Base-by-base conservation (phyloP, 1,140 invertebrate genomes). In the Drosophila parabipectinata region DNA sequence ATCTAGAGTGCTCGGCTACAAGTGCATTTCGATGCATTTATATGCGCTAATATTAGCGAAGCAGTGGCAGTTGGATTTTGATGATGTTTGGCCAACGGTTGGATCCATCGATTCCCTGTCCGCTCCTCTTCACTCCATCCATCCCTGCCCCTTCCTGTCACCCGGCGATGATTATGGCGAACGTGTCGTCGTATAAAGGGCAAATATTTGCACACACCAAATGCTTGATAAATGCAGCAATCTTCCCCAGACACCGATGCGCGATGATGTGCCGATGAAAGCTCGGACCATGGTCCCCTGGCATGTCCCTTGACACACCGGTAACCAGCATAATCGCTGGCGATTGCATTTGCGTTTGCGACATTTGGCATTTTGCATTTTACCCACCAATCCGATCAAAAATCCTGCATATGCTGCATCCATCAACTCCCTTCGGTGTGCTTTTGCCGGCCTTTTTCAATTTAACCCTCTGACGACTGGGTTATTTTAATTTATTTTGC, bases 141-240 rank as follows among this genome's bases (percentile, higher is more conserved):
- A 2, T 21, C 18, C 44, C 14, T 14, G 14, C 18, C 12, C 10
- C 9, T n/a, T 1, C 24, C 63, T 9, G n/a, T 32, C 7, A 10
- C 18, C 55, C 41, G 59, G 34, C 30, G 10, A 64, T 48, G 53
- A 63, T 64, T 56, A 74, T 60, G 45, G 58, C 64, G 41, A 68
- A 85, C 77, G 77, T 85, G 81, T 84, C 81, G 82, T 67, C 82
- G 58, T 74, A 85, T 85, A 80, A 73, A 87, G 54, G 51, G 74
- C 82, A 72, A 87, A 85, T 85, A 78, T 85, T 85, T 87, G 64
- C 81, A 77, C 81, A 85, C 82, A 85, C 81, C 77, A 84, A 85
- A 84, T 85, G 80, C 80, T 84, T 84, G 80, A 83, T 83, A 67
- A 84, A 84, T 84, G 80, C 80, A 63, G 61, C 76, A 76, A 79